A percentile compares a stretch with the other conserved stretches of the same genome.
Evolutionary conservation across 2,113 vertebrate genomes (phyloP).

Genomic region (Eretmochelys imbricata): DNA sequence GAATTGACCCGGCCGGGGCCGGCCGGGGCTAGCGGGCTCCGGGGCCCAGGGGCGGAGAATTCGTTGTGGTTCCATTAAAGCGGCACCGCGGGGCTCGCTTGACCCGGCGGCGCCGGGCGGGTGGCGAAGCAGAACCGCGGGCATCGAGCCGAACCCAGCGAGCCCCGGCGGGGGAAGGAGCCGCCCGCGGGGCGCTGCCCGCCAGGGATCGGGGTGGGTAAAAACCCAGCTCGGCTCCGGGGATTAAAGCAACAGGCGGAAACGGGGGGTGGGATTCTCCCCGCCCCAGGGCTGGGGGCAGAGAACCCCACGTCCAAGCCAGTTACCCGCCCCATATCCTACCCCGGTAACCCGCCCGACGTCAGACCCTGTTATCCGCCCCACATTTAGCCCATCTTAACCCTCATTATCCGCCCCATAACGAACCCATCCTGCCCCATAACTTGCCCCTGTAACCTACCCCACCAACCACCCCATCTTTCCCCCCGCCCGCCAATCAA

Average conservation of each 20-base stretch:
- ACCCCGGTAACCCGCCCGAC: too few species aligned
- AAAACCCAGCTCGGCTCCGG: background rate
- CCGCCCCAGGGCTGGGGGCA: background rate
- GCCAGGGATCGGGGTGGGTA: background rate
- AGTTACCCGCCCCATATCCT: background rate
- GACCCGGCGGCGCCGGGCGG: background rate
- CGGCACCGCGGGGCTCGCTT: background rate
- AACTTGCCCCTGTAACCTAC: too few species aligned
- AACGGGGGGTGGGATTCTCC: background rate
- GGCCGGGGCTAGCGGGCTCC: background rate
- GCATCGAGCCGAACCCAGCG: too few species aligned
- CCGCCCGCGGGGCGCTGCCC: background rate
- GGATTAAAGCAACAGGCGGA: background rate
- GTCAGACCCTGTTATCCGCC: too few species aligned
- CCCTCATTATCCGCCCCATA: background rate
- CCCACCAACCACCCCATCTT: too few species aligned
- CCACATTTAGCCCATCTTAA: too few species aligned
- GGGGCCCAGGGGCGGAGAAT: background rate
- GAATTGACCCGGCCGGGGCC: background rate
- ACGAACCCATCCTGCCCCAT: too few species aligned
- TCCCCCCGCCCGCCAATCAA: too few species aligned
- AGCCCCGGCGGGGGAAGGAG: background rate
- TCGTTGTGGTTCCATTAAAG: background rate
- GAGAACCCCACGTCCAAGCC: too few species aligned
- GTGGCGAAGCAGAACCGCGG: background rate